Conservation (phyloP, 2,888 invertebrate species). For the Rosalia funebris region DNA sequence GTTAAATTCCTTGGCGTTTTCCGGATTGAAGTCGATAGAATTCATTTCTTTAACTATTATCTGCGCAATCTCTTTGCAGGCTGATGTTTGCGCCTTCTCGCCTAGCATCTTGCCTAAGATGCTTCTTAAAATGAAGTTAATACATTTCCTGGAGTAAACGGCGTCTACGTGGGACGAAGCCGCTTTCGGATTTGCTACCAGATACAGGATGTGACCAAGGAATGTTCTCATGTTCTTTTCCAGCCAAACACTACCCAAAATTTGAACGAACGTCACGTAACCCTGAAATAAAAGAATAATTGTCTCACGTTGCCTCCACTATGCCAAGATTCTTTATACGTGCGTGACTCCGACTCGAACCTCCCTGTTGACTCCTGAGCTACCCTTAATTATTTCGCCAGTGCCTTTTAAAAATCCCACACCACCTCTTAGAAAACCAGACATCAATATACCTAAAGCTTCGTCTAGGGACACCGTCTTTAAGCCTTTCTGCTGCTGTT, state of each 20-base stretch:
- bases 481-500: slow-evolving; percentile 57
- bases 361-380: slow-evolving; percentile 92
- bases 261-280: slow-evolving; percentile 94
- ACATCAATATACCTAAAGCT: slow-evolving; percentile 88
- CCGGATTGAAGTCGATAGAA: slow-evolving; percentile 91
- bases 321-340: slow-evolving; percentile 69
- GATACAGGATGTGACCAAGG: slow-evolving; percentile 88
- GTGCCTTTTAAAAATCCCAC: slow-evolving; percentile 93
- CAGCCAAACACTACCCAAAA: slow-evolving; percentile 94
- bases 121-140: slow-evolving; percentile 92
- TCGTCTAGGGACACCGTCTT: slow-evolving; percentile 88
- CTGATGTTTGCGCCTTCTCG: slow-evolving; percentile 96
- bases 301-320: neutral
- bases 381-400: slow-evolving; percentile 95
- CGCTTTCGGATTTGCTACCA: slow-evolving; percentile 95
- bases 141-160: slow-evolving; percentile 96
- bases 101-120: slow-evolving; percentile 94
- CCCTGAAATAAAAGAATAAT: slow-evolving; percentile 77
- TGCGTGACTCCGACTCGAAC: slow-evolving; percentile 97
- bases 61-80: slow-evolving; percentile 92
- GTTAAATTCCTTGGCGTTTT: slow-evolving; percentile 90
- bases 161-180: slow-evolving; percentile 97
- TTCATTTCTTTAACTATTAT: slow-evolving; percentile 95
- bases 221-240: slow-evolving; percentile 90
- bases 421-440: slow-evolving; percentile 94